Percentiles rank a stretch among this genome's conserved stretches.
phyloP scores from a whole-genome alignment of 2,797 vertebrate species.

The Lacerta viridis region DNA sequence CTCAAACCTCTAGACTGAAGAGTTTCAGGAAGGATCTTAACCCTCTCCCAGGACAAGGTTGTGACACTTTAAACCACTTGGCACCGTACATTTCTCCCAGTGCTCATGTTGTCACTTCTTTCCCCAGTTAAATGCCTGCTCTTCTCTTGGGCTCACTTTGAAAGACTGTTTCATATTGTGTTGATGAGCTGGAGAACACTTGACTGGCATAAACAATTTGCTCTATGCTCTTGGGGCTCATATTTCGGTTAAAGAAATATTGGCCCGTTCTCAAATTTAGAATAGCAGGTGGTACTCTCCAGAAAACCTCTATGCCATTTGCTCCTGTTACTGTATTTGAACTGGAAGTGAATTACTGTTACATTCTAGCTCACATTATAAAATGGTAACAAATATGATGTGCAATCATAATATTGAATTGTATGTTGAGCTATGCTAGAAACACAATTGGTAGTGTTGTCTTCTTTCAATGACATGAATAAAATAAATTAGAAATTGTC shows the following conservation, averaged over 20 bases:
- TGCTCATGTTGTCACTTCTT: neutral
- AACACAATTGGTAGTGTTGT: conserved; percentile 42
- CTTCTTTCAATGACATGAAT: conserved; percentile 39
- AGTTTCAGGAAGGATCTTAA: neutral
- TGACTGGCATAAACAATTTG: neutral
- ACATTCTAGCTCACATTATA: conserved; percentile 36
- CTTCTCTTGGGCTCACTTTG: neutral
- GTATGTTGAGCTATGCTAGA: conserved; percentile 47
- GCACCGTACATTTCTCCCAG: neutral
- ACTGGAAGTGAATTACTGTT: conserved; percentile 43
- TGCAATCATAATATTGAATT: conserved; percentile 44
- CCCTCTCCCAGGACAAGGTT: neutral
- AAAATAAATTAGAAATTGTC: conserved; percentile 43
- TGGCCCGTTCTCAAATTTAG: neutral
- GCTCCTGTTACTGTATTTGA: conserved; percentile 40
- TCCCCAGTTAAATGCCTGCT: neutral
- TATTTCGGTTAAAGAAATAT: conserved; percentile 6
- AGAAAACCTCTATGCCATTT: conserved; percentile 52
- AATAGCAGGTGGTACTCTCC: conserved; percentile 54
- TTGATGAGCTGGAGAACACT: neutral
- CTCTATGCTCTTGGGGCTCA: conserved; percentile 1
- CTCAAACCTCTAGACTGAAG: neutral
- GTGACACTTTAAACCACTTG: neutral
- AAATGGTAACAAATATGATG: conserved; percentile 43
- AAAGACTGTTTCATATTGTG: conserved; percentile 13